Percentiles rank a stretch among this genome's conserved stretches.
Evolutionary conservation across 1,140 invertebrate species (phyloP).

Genomic region (Saxidomus purpurata): DNA sequence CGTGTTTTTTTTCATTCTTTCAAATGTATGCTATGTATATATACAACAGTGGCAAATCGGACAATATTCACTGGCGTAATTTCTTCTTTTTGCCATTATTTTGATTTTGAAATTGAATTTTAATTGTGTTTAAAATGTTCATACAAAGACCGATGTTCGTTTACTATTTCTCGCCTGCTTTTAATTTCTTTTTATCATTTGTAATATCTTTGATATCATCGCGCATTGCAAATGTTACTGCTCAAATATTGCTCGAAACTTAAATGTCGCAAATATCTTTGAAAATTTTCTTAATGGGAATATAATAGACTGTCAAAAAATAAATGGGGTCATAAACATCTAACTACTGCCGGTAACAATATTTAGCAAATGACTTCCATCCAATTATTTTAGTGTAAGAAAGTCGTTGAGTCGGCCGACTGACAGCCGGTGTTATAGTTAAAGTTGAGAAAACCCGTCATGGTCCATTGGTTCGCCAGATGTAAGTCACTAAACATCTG

Average conservation of each 20-base stretch:
- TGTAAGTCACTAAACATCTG: conserved; percentile 50
- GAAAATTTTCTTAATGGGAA: conserved; percentile 5
- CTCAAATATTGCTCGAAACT: not conserved
- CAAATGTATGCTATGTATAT: too few species aligned
- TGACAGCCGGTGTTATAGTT: conserved; percentile 22
- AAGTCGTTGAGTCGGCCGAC: not conserved
- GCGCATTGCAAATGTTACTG: not conserved
- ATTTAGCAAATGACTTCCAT: conserved; percentile 5
- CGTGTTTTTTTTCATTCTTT: too few species aligned
- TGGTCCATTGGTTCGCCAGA: conserved; percentile 15
- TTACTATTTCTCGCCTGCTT: too few species aligned
- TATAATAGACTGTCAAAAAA: conserved; percentile 29
- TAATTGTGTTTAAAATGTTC: too few species aligned
- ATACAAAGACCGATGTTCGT: too few species aligned
- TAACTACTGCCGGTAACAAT: not conserved
- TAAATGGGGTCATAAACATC: not conserved
- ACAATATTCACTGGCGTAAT: too few species aligned
- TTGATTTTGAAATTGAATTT: too few species aligned
- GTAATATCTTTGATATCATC: not conserved
- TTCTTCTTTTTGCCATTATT: too few species aligned
- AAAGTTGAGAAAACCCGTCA: conserved; percentile 28
- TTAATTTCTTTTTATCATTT: too few species aligned
- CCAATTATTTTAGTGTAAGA: conserved; percentile 32
- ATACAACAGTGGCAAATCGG: too few species aligned
- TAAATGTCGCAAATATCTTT: not conserved